Base-by-base conservation (phyloP, 2,797 vertebrate species). In the Neoniphon sammara region DNA sequence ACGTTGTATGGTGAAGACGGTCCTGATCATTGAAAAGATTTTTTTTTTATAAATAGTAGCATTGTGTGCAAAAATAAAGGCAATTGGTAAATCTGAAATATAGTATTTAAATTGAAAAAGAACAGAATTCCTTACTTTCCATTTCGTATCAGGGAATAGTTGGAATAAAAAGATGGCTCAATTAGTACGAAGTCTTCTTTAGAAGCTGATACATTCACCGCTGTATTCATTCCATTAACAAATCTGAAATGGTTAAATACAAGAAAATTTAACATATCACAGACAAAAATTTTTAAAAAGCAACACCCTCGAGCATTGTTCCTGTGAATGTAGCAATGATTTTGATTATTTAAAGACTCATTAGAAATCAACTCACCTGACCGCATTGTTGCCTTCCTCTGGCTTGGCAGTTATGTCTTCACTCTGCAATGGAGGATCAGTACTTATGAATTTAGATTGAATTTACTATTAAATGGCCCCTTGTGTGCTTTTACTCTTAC, bases 401-500 rank as follows among this genome's bases (percentile, higher is more conserved):
- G 97, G 96, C 85, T 99, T 99, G 11, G 73, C 1, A 5, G 0
- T 88, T 77, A 89, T 82, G 75, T 94, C 94, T n/a, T 92, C 63
- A 1, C 57, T 20, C 88, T 95, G 76, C 18, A 46, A 61, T 70
- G 44, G 56, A 63, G 68, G 10, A 80, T 66, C 79, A 27, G 21
- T 77, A 2, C 66, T 4, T 66, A 20, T 15, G 2, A 0, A 66
- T 18, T 7, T 27, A 60, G 20, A 52, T 64, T 58, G 1, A 56
- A 62, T 63, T 2, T 55, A 73, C 2, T 0, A n/a, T 31, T 61
- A 18, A 9, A 66, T 27, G 1, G 47, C 8, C 0, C 54, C 2
- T 21, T 30, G 9, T 53, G 0, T 63, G 20, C 49, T 5, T 69
- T 76, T 53, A 23, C 20, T 56, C 63, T 0, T 18, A 36, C 49